Percentiles rank a stretch among this genome's conserved stretches.
Conservation (phyloP, 1,140 invertebrate genomes). For the Drosophila ironensis region DNA sequence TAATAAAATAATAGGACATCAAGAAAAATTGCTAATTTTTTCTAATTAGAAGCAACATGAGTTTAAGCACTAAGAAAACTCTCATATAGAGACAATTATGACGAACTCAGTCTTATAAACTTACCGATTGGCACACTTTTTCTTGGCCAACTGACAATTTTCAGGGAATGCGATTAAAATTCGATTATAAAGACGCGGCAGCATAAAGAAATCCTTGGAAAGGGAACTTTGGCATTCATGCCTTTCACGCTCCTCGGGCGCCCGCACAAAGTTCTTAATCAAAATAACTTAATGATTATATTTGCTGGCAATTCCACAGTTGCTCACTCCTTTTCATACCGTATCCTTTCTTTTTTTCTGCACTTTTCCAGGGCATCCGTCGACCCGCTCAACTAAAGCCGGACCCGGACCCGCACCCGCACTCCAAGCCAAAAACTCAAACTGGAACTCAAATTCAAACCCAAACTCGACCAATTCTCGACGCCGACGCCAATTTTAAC, state of each 20-base stretch:
- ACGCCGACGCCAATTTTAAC: constrained; percentile 63
- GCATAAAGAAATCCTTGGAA: constrained; percentile 5
- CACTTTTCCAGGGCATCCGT: constrained; percentile 26
- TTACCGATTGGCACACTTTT: background rate
- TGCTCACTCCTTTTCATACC: constrained; percentile 35
- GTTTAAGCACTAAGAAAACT: too few relatives aligned
- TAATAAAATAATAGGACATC: too few relatives aligned
- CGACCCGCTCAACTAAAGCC: background rate
- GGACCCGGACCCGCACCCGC: too few relatives aligned
- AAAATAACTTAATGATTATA: constrained; percentile 80
- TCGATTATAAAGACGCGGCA: constrained; percentile 17
- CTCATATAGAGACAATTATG: too few relatives aligned
- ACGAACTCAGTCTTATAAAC: constrained; percentile 18
- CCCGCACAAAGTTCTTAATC: constrained; percentile 69
- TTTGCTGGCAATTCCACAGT: constrained; percentile 57
- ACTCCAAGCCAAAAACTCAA: background rate
- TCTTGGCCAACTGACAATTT: constrained; percentile 24
- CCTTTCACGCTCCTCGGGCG: constrained; percentile 7
- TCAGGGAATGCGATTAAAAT: constrained; percentile 28
- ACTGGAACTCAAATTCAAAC: background rate
- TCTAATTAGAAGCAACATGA: too few relatives aligned
- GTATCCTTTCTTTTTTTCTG: constrained; percentile 10
- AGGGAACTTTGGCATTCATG: constrained; percentile 25
- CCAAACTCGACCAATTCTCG: constrained; percentile 28
- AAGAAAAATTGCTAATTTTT: too few relatives aligned